Evolutionary conservation across 2,888 invertebrate species (phyloP), one percentile per base, ranked within the genome.

Genomic region (Tenthredo amoena): DNA sequence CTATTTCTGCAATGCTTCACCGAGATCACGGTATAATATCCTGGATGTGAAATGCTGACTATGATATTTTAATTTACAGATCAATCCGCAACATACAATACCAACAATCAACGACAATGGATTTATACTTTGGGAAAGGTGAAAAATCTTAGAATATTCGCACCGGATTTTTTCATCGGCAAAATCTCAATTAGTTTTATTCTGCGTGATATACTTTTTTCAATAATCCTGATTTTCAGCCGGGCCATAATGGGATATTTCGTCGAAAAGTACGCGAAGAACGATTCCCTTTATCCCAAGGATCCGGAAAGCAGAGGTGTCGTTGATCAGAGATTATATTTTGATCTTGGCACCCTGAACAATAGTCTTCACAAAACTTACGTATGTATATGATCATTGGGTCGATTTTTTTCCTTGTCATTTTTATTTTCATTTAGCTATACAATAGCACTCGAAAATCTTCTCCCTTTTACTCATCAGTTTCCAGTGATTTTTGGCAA

Each of bases 101-200:
- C 98, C 98, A 10, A 97, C 97, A 0, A 93, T 98, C 85, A 96
- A 97, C 87, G 98, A 98, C 94, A 96, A 97, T 90, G 98, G 97
- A 0, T 96, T 98, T 91, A 94, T 95, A 10, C 93, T 98, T 86
- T 97, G 96, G 95, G 98, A 98, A 94, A 98, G 94, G 94, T 94
- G 89, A 18, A 18, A 58, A 12, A 18, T 79, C 18, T 34, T n/a
- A 47, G 4, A 43, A n/a, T 76, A 18, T 76, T 76, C 55, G 2
- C 55, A 26, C 26, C 26, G 4, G 12, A 1, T 62, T 62, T 62
- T 6, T 12, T 10, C 4, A 21, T 4, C 2, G 62, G 26, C 62
- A 26, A 26, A 62, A 62, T 62, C 12, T 26, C 2, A 3, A 62
- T 26, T 18, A 1, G 9, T 62, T 12, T 26, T 62, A 1, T 21